Evolutionary conservation across 30 jellyfish, hydroid and myxozoan genomes (phyloP), one percentile per base, ranked within the genome.

Genomic region (Euphysa ruthae): DNA sequence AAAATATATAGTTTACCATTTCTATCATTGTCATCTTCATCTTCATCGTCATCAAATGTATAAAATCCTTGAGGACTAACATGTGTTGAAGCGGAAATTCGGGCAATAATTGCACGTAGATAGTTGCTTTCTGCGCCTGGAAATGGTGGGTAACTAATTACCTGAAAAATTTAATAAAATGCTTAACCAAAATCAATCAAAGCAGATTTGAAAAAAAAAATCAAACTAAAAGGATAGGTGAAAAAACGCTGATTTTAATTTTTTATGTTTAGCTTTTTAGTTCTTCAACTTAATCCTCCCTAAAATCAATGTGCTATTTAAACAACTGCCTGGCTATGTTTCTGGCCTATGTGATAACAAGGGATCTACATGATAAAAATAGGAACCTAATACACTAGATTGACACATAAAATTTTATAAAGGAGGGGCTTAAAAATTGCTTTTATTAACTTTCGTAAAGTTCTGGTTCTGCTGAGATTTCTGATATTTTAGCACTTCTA

Each of bases 21-120:
- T 73, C 94, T 91, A 23, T 32, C 69, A 5, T 79, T 89, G 15
- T 80, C 94, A 6, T 88, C 97, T n/a, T 87, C 94, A 2, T 80
- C 97, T 44, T 87, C 97, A 43, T 81, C 90, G 57, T 88, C 97
- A 51, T 88, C 97, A 52, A 88, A 88, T n/a, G 81, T 74, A 51
- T 66, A 88, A 69, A 73, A 88, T 6, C 97, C 97, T 69, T 88
- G 97, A 14, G 97, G 97, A 35, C 97, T 88, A 43, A 88, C 68
- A 38, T 71, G 86, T 4, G 97, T 88, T 6, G 82, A 65, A 20
- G 97, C 93, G 1, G 97, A 77, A 8, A 88, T 88, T 4, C 97
- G 64, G 1, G 97, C 97, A 15, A 88, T 73, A 60, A 70, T 91
- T 32, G 94, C 93, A 7, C 97, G 93, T 13, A 88, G 61, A 58